Evolutionary conservation across 1,140 invertebrate species (phyloP).

Genomic region (Calycopis cecrops): DNA sequence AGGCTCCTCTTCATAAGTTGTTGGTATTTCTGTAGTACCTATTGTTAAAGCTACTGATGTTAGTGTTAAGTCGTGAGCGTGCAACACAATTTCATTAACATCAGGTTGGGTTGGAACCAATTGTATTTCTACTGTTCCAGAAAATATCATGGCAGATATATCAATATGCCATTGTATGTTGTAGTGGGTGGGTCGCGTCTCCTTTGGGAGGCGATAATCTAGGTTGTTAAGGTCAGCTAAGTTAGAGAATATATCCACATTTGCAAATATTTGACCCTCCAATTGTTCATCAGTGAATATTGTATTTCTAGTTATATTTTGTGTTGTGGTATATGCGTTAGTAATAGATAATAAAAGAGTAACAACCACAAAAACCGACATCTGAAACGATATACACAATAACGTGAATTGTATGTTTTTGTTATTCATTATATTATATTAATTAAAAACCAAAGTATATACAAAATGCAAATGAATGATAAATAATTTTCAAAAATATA

Average conservation of each 20-base stretch:
- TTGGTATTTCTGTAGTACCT: constrained; percentile 26
- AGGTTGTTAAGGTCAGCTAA: background rate
- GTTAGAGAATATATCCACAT: constrained; percentile 27
- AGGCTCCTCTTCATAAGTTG: constrained; percentile 13
- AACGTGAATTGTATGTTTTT: too few species aligned
- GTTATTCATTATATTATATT: too few species aligned
- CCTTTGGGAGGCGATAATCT: constrained; percentile 75
- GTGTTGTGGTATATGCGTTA: background rate
- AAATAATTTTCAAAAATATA: too few species aligned
- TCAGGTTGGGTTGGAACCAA: constrained; percentile 41
- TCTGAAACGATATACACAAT: too few species aligned
- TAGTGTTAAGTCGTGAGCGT: constrained; percentile 76
- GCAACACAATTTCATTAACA: constrained; percentile 72
- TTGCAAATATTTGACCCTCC: constrained; percentile 45
- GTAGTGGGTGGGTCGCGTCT: constrained; percentile 78
- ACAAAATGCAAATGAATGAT: too few species aligned
- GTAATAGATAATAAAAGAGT: too few species aligned
- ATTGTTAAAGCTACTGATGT: constrained; percentile 36
- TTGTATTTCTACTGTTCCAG: constrained; percentile 77
- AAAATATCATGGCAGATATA: constrained; percentile 60
- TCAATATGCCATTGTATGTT: constrained; percentile 46
- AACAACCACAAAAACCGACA: too few species aligned
- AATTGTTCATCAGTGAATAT: constrained; percentile 53
- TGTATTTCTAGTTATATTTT: constrained; percentile 32
- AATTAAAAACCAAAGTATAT: too few species aligned